These are phyloP conservation scores for Diarsia brunnea DNA, from an alignment of 2,888 invertebrate species.

Conservation along the genomic window DNA sequence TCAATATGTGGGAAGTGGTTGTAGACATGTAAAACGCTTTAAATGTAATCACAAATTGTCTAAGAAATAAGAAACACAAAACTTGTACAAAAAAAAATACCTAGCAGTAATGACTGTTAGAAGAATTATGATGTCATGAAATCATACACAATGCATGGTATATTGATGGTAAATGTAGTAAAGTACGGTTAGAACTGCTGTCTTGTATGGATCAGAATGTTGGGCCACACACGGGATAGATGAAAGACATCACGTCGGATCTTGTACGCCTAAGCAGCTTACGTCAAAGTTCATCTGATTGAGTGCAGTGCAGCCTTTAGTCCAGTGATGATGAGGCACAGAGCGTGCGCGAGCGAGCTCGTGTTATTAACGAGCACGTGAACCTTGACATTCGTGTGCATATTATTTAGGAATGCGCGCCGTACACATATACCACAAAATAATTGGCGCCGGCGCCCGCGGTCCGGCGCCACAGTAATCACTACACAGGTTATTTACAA, in stretches of 20 bases:
- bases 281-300: background rate
- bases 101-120: background rate
- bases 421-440: slow-evolving; percentile 13
- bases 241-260: background rate
- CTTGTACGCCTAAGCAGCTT: background rate
- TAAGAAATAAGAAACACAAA: background rate
- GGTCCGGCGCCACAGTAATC: slow-evolving; percentile 1
- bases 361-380: slow-evolving; percentile 23
- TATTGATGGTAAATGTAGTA: too few relatives aligned
- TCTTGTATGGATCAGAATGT: too few relatives aligned
- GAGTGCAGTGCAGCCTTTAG: too few relatives aligned
- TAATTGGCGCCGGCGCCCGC: slow-evolving; percentile 14
- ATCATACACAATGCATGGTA: background rate
- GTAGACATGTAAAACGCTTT: background rate
- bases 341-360: background rate
- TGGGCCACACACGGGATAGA: too few relatives aligned
- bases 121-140: background rate
- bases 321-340: background rate
- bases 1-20: background rate
- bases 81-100: background rate
- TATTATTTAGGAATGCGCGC: slow-evolving; percentile 43
- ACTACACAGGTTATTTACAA: slow-evolving; percentile 23
- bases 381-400: slow-evolving; percentile 53
- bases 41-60: background rate
- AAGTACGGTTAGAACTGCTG: too few relatives aligned